Percentiles rank a stretch among this genome's conserved stretches.
phyloP scores from a whole-genome alignment of 1,140 invertebrate species.

The Lordiphosa mommai region DNA sequence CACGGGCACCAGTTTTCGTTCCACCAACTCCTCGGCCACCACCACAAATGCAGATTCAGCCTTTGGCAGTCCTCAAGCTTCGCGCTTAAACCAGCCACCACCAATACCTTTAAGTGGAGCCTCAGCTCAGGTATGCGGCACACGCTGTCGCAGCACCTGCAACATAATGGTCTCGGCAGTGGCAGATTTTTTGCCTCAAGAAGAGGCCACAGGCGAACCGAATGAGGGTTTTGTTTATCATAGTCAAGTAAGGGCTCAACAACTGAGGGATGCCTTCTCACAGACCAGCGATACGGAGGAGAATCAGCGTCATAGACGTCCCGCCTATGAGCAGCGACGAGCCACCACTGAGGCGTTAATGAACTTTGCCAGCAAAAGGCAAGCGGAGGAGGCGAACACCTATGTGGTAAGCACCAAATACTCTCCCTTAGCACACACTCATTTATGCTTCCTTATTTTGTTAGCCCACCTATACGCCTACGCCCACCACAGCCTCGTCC shows the following conservation, averaged over 20 bases:
- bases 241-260: constrained; percentile 63
- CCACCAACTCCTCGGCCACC: constrained; percentile 69
- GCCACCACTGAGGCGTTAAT: constrained; percentile 68
- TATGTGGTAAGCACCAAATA: no score
- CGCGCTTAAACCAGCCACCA: constrained; percentile 20
- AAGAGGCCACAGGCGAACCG: constrained; percentile 5
- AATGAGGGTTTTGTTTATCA: constrained; percentile 70
- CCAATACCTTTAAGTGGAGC: constrained; percentile 5
- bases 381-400: constrained; percentile 69
- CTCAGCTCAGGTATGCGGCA: constrained; percentile 57
- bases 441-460: neutral
- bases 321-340: constrained; percentile 64
- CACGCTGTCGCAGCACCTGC: constrained; percentile 84
- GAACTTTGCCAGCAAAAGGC: constrained; percentile 45
- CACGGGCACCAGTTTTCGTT: no score
- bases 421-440: no score
- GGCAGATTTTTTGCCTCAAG: constrained; percentile 63
- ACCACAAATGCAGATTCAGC: constrained; percentile 66
- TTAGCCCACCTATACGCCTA: constrained; percentile 59
- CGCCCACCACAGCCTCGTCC: constrained; percentile 56
- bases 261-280: constrained; percentile 73
- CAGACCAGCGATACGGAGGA: constrained; percentile 77
- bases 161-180: constrained; percentile 84
- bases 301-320: constrained; percentile 32
- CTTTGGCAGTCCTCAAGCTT: constrained; percentile 70